These are phyloP conservation scores for Hecatera dysodea DNA, from an alignment of 2,888 invertebrate species.

Conservation along the genomic window DNA sequence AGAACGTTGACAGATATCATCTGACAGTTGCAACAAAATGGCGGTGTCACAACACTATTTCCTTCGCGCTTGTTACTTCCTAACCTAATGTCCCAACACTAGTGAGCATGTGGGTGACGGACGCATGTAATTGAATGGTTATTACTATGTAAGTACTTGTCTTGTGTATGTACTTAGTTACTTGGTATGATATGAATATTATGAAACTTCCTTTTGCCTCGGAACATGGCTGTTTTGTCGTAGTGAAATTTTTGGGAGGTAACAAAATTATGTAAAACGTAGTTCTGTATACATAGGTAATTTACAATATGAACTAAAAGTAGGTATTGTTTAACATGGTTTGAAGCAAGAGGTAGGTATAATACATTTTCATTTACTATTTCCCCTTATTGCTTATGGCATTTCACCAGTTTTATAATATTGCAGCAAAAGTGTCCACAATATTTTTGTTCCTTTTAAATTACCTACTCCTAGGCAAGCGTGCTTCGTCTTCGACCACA, in stretches of 20 bases:
- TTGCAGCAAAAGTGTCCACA: too few species aligned
- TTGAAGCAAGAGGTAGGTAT: too few species aligned
- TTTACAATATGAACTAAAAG: neutral
- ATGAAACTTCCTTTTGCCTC: conserved; percentile 15
- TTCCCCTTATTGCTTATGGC: too few species aligned
- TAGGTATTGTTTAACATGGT: too few species aligned
- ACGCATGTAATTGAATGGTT: conserved; percentile 67
- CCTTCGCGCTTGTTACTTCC: conserved; percentile 71
- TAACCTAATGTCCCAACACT: conserved; percentile 79
- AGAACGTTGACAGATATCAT: conserved; percentile 55
- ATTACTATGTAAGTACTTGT: conserved; percentile 38
- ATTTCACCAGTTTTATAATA: too few species aligned
- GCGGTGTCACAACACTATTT: conserved; percentile 61
- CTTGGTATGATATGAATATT: conserved; percentile 13
- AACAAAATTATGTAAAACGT: neutral
- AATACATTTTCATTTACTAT: too few species aligned
- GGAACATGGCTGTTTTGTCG: neutral
- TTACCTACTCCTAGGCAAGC: too few species aligned
- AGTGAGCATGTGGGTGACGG: conserved; percentile 82
- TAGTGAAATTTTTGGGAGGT: neutral
- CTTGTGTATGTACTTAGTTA: conserved; percentile 28
- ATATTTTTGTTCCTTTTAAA: too few species aligned
- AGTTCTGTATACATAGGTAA: neutral
- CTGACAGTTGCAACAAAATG: conserved; percentile 56
- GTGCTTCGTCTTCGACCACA: too few species aligned